A percentile compares a stretch with the other conserved stretches of the same genome.
Conservation (phyloP, 2,888 invertebrate species). For the Mythimna impura region DNA sequence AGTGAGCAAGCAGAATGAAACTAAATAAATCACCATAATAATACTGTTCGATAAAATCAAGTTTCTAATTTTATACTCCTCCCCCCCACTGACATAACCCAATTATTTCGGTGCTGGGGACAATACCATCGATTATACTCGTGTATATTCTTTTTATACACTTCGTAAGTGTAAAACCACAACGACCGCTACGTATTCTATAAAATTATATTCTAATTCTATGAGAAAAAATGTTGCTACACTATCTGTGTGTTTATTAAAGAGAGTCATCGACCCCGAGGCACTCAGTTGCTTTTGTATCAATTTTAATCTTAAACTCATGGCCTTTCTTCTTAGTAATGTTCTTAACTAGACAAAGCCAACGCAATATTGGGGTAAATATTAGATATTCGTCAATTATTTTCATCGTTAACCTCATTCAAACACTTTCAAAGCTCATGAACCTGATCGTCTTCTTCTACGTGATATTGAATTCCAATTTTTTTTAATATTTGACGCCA, state of each 20-base stretch:
- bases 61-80: constrained; percentile 27
- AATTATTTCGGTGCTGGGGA: constrained; percentile 42
- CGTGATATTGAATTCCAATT: not conserved
- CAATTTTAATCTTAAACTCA: constrained; percentile 25
- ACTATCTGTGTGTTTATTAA: constrained; percentile 46
- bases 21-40: too few species aligned
- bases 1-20: not conserved
- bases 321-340: not conserved
- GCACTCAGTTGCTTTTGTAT: constrained; percentile 28
- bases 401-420: not conserved
- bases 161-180: not conserved
- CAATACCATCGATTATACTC: constrained; percentile 4
- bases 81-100: constrained; percentile 23
- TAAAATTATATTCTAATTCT: constrained; percentile 44
- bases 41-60: not conserved
- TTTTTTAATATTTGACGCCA: not conserved
- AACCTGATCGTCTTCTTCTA: not conserved
- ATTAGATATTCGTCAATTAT: not conserved
- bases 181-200: constrained; percentile 30
- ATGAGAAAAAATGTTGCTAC: constrained; percentile 39
- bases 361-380: not conserved
- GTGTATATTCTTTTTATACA: constrained; percentile 16
- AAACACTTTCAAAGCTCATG: not conserved
- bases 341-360: not conserved
- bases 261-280: constrained; percentile 52